These are phyloP conservation scores for Sebastes schlegelii DNA, from an alignment of 2,113 vertebrate genomes.

Conservation along the genomic window DNA sequence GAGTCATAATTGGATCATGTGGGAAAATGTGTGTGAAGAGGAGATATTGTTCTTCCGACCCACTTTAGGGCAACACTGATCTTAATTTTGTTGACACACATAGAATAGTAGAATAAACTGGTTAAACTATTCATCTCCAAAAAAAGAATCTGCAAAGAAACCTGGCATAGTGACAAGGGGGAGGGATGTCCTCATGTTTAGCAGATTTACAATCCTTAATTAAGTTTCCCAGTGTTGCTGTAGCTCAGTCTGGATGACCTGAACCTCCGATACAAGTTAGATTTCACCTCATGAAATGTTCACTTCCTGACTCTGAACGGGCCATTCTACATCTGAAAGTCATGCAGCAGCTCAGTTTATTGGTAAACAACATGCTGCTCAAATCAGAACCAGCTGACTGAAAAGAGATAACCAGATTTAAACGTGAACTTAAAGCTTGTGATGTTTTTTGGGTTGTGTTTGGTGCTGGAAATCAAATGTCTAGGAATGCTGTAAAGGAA, in stretches of 20 bases:
- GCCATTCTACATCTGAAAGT: background rate
- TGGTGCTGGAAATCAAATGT: background rate
- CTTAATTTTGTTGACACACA: background rate
- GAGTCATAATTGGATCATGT: background rate
- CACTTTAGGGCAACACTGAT: background rate
- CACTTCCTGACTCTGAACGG: conserved; percentile 14
- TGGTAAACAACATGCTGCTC: conserved; percentile 18
- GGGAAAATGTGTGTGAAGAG: background rate
- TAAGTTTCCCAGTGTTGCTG: conserved; percentile 5
- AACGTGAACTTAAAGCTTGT: background rate
- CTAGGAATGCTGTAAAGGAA: background rate
- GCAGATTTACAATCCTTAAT: conserved; percentile 34
- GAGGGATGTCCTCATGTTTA: conserved; percentile 9
- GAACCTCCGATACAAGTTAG: background rate
- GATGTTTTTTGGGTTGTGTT: background rate
- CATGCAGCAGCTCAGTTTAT: conserved; percentile 15
- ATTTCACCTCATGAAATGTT: conserved; percentile 45
- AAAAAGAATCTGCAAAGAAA: background rate
- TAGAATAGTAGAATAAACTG: background rate
- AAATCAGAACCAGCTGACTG: conserved; percentile 56
- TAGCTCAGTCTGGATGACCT: background rate
- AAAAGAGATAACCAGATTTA: conserved; percentile 28
- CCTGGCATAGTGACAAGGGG: background rate
- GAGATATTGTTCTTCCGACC: background rate
- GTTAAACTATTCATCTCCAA: too few relatives aligned